Conservation (phyloP, 2,113 vertebrate genomes). For the Cynocephalus volans region DNA sequence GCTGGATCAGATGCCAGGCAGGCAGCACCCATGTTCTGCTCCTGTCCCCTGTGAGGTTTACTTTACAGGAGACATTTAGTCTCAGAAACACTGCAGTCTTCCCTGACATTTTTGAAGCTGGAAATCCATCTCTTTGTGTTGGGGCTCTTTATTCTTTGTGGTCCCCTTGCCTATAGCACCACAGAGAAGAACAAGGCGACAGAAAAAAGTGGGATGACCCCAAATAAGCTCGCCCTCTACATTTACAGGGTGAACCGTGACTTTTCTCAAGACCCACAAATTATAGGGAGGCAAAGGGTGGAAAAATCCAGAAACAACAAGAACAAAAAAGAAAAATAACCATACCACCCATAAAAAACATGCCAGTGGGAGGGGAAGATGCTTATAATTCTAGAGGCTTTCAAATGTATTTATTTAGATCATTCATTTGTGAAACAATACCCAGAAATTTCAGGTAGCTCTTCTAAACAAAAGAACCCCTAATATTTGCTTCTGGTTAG, state of each 20-base stretch:
- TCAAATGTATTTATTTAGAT: slow-evolving; percentile 78
- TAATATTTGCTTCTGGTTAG: slow-evolving; percentile 80
- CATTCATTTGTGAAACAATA: slow-evolving; percentile 80
- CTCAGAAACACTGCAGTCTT: slow-evolving; percentile 7
- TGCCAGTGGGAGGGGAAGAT: slow-evolving; percentile 47
- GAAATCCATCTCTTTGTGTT: slow-evolving; percentile 27
- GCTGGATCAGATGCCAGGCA: slow-evolving; percentile 9
- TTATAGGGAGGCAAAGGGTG: slow-evolving; percentile 85
- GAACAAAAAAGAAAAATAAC: slow-evolving; percentile 73
- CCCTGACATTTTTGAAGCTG: neutral
- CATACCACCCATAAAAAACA: slow-evolving; percentile 79
- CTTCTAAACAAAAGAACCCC: slow-evolving; percentile 82
- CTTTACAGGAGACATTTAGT: slow-evolving; percentile 41
- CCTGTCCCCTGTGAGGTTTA: neutral
- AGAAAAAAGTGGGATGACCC: slow-evolving; percentile 76
- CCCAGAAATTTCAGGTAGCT: slow-evolving; percentile 80
- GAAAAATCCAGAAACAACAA: slow-evolving; percentile 75
- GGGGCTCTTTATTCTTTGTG: neutral
- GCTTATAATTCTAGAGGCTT: slow-evolving; percentile 68
- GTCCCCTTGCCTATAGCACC: neutral
- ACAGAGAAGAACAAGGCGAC: slow-evolving; percentile 74
- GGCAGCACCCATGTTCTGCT: neutral
- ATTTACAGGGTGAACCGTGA: slow-evolving; percentile 81
- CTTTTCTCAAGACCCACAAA: slow-evolving; percentile 88
- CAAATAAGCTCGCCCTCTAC: slow-evolving; percentile 77